phyloP scores from a whole-genome alignment of 2,113 vertebrate genomes.

The Chelonoidis abingdonii region DNA sequence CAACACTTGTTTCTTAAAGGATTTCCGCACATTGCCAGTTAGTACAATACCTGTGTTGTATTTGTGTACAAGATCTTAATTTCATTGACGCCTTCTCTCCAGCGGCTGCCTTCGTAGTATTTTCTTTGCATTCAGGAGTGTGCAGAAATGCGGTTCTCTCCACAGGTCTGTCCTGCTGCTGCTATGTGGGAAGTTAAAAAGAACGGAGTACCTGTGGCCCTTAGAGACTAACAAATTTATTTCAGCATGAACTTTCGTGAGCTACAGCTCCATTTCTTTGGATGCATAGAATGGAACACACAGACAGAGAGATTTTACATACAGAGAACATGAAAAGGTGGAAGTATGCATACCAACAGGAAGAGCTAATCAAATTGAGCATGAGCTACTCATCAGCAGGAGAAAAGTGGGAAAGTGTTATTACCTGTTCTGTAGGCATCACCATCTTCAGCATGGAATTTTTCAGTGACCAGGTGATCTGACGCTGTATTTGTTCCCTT shows the following conservation, averaged over 20 bases:
- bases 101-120: fast-evolving
- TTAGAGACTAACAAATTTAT: too few relatives aligned
- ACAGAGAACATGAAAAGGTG: too few relatives aligned
- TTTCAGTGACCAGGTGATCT: background rate
- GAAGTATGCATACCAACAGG: too few relatives aligned
- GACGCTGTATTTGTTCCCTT: background rate
- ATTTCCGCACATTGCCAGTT: background rate
- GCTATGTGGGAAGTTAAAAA: background rate
- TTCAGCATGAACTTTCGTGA: too few relatives aligned
- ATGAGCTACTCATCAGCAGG: too few relatives aligned
- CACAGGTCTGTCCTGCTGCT: fast-evolving
- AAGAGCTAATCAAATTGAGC: too few relatives aligned
- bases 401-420: background rate
- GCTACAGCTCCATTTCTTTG: too few relatives aligned
- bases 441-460: fast-evolving
- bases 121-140: fast-evolving
- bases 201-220: too few relatives aligned
- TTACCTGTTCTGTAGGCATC: background rate
- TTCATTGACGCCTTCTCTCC: background rate
- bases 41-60: fast-evolving
- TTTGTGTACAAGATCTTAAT: fast-evolving
- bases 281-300: too few relatives aligned
- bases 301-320: too few relatives aligned
- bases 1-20: background rate
- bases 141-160: fast-evolving